phyloP scores from a whole-genome alignment of 2,888 invertebrate species.

The Diarsia rubi region DNA sequence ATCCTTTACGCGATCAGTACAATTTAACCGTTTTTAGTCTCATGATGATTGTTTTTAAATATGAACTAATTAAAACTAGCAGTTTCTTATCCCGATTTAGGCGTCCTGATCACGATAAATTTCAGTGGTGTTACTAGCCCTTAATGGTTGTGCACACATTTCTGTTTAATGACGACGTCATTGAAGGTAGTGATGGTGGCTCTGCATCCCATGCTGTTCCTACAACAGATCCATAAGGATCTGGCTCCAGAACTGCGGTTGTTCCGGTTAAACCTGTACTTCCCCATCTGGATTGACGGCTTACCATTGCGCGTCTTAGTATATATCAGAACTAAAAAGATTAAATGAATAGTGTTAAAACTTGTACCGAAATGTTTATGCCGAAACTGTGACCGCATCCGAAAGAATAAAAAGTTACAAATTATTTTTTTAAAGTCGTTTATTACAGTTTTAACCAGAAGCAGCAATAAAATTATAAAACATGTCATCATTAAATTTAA shows the following conservation, averaged over 20 bases:
- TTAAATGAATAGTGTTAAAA: slow-evolving; percentile 33
- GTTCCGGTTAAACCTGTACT: slow-evolving; percentile 77
- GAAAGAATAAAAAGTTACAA: background rate
- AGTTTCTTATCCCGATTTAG: background rate
- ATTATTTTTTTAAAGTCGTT: slow-evolving; percentile 4
- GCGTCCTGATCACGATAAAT: too few species aligned
- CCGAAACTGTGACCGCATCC: background rate
- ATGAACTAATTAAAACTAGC: background rate
- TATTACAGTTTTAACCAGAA: slow-evolving; percentile 8
- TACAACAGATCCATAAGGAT: slow-evolving; percentile 79
- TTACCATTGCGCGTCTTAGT: slow-evolving; percentile 73
- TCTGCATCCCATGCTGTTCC: slow-evolving; percentile 75
- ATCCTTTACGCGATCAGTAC: background rate
- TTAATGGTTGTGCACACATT: slow-evolving; percentile 70
- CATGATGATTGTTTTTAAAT: background rate
- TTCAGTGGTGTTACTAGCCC: background rate
- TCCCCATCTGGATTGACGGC: slow-evolving; percentile 73
- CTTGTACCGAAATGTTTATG: background rate
- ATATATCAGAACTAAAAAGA: slow-evolving; percentile 72
- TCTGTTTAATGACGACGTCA: slow-evolving; percentile 70
- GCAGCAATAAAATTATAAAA: background rate
- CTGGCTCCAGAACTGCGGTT: slow-evolving; percentile 76
- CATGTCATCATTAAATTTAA: background rate
- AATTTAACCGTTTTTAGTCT: background rate
- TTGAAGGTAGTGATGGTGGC: slow-evolving; percentile 72